Evolutionary conservation across 2,888 invertebrate genomes (phyloP).

Genomic region (Ormyrus rosae): DNA sequence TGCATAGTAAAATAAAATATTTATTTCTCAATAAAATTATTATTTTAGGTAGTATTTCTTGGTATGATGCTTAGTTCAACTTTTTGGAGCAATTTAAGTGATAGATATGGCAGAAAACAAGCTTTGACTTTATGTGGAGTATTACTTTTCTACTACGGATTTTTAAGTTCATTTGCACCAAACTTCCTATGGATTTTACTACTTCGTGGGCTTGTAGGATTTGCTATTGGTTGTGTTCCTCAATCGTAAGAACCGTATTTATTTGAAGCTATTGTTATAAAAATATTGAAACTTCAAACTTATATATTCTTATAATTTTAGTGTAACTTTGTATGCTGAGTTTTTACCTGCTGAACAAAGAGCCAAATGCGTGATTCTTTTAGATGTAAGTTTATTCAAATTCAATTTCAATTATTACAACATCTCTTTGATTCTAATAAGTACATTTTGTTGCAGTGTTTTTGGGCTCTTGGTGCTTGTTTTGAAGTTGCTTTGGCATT

Average conservation of each 20-base stretch:
- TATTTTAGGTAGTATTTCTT: constrained; percentile 85
- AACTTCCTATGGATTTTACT: constrained; percentile 94
- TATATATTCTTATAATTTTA: constrained; percentile 73
- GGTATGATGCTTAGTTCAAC: constrained; percentile 99
- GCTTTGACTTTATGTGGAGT: constrained; percentile 94
- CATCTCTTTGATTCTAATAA: constrained; percentile 11
- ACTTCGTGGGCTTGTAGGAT: constrained; percentile 94
- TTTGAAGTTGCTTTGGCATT: constrained; percentile 94
- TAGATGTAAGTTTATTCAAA: constrained; percentile 85
- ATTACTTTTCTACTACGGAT: constrained; percentile 92
- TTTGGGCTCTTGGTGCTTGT: constrained; percentile 97
- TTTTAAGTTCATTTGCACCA: constrained; percentile 92
- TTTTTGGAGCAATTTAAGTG: constrained; percentile 96
- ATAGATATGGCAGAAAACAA: constrained; percentile 94
- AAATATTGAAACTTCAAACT: constrained; percentile 33
- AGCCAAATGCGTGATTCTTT: constrained; percentile 95
- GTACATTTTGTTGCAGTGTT: constrained; percentile 81
- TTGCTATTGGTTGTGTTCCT: constrained; percentile 97
- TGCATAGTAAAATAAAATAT: constrained; percentile 4
- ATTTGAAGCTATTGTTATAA: constrained; percentile 50
- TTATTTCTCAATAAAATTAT: constrained; percentile 6
- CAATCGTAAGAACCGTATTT: constrained; percentile 88
- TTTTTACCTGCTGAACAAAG: constrained; percentile 95
- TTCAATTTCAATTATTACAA: background rate
- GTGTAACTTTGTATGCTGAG: constrained; percentile 96